Base-by-base conservation (phyloP, 2,888 invertebrate genomes). In the Dorcus parallelipipedus region DNA sequence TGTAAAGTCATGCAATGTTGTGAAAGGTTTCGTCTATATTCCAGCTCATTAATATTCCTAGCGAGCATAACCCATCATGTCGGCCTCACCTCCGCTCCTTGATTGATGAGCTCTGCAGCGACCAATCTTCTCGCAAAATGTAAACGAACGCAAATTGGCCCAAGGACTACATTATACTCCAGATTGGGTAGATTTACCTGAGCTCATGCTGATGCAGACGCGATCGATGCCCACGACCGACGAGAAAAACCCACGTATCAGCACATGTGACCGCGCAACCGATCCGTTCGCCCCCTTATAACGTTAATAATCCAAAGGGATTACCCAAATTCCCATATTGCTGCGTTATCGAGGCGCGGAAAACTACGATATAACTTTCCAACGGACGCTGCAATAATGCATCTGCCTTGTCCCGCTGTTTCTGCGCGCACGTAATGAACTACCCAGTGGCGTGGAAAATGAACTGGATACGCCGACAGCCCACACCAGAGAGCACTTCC, bases 141-240 rank as follows among this genome's bases (percentile, higher is more conserved):
- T 73, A 74, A 74, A 73, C 73, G 74, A 74, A 73, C 73, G 71
- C 71, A 75, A 75, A 75, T 74, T 73, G 74, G 72, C 66, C 69
- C 67, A 68, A 71, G 72, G 70, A 70, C 72, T 71, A 69, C 70
- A 71, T 73, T 69, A 71, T 66, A 62, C 50, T 23, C 58, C 62
- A 66, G 66, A 69, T 69, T 69, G 65, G 63, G 48, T 65, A 67
- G 69, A 67, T 67, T 68, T 69, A 69, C 70, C 67, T 67, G 67
- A 63, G 66, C 66, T 67, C 67, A 66, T 57, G 57, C 54, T 51
- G 54, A 43, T 52, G 41, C 39, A 39, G 50, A 42, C 59, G 47
- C 55, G 63, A 65, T 63, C 64, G 65, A 64, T 60, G 52, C 54
- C 26, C 26, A 33, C 26, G 26, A 4, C 6, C 26, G 26, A 33